A percentile compares a stretch with the other conserved stretches of the same genome.
phyloP scores from a whole-genome alignment of 2,797 vertebrate species.

The Gobionotothen gibberifrons region DNA sequence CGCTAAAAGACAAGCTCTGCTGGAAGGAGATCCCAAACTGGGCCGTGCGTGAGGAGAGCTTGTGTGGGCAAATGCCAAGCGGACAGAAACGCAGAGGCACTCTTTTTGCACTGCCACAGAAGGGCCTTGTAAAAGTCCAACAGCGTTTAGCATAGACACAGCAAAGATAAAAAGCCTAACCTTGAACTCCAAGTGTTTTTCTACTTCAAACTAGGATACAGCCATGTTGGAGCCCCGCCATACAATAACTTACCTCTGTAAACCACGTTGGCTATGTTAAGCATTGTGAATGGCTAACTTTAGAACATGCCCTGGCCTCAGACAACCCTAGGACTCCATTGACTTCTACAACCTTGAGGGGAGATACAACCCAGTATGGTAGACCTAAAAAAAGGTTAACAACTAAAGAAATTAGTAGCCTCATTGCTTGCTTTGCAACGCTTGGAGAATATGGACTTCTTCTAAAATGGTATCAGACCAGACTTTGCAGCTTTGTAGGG shows the following conservation, averaged over 20 bases:
- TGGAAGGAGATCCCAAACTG: constrained; percentile 33
- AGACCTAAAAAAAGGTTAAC: not conserved
- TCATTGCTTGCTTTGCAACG: constrained; percentile 2
- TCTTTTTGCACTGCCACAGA: constrained; percentile 35
- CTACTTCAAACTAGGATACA: constrained; percentile 10
- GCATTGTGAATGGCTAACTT: constrained; percentile 51
- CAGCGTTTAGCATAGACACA: constrained; percentile 13
- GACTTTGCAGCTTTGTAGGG: constrained; percentile 28
- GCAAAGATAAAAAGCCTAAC: constrained; percentile 27
- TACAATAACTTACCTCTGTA: not conserved
- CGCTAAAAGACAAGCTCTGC: constrained; percentile 24
- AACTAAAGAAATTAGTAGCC: not conserved
- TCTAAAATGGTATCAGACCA: constrained; percentile 1
- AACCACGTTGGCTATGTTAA: constrained; percentile 33
- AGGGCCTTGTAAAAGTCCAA: constrained; percentile 29
- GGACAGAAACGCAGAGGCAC: constrained; percentile 27
- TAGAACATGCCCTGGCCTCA: constrained; percentile 31
- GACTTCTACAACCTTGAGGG: constrained; percentile 19
- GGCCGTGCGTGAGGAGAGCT: constrained; percentile 51
- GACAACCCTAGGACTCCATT: not conserved
- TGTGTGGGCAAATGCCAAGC: constrained; percentile 45
- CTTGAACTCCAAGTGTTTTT: not conserved
- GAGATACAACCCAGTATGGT: not conserved
- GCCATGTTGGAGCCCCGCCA: constrained; percentile 5
- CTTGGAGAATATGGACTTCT: not conserved